Evolutionary conservation across 37 sponge, comb jelly and placozoan genomes (phyloP), one percentile per base, ranked within the genome.

Genomic region (Aphrocallistes beatrix): DNA sequence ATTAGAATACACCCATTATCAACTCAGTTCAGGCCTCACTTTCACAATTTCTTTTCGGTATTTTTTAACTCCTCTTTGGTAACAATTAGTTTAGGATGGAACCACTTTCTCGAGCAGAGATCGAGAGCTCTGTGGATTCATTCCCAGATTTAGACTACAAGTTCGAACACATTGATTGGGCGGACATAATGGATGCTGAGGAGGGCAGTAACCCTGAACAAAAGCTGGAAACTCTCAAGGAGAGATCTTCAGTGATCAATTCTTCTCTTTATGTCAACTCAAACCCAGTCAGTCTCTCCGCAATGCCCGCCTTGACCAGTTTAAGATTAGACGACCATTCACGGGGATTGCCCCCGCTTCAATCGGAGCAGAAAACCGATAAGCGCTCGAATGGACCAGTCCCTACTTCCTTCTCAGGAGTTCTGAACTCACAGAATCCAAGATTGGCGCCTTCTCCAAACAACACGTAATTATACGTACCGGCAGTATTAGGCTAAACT

Each of bases 131-230:
- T 1, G 75, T 60, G 3, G 75, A 60, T 30, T 60, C 75, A 13
- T 60, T 60, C 75, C 75, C 75, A 13, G 75, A 60, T 30, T 13
- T 60, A 30, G 75, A 60, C 34, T 60, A 60, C 21, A 60, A 60
- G 75, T 60, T 60, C 34, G 75, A 60, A 60, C 75, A 60, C 75
- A 60, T 60, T 25, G 34, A 60, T 1, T 93, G 94, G 94, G 85
- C 39, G 36, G 94, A 93, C 51, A 93, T 93, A 8, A 86, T 91
- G 82, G 91, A 91, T 16, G 94, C 94, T 0, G 94, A 93, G 38
- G 85, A 82, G 36, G 81, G 85, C 0, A 90, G 87, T n/a, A 90
- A 93, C 51, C 51, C 85, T 9, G 85, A 86, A 60, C n/a, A 3
- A 30, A 60, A 60, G n/a, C 34, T 60, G 34, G 32, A 60, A 3